A percentile compares a stretch with the other conserved stretches of the same genome.
These are phyloP conservation scores for Armadillidium nasatum DNA, from an alignment of 1,140 invertebrate species.

Conservation along the genomic window DNA sequence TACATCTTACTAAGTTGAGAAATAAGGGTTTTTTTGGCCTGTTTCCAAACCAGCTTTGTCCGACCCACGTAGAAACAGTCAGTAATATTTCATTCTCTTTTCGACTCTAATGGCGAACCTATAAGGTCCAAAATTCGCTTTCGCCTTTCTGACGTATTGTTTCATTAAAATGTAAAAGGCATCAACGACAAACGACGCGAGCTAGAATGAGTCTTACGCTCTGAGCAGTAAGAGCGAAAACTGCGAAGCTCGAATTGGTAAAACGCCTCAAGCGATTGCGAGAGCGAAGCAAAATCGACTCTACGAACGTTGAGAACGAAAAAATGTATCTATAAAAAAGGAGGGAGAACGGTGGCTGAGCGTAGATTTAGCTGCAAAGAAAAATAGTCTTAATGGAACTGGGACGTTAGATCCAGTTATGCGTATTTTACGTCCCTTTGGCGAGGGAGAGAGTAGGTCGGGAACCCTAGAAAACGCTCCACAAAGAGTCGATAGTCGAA, in stretches of 20 bases:
- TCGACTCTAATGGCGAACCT: background rate
- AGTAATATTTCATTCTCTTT: background rate
- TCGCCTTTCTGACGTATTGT: conserved; percentile 7
- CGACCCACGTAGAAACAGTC: conserved; percentile 8
- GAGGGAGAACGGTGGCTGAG: conserved; percentile 1
- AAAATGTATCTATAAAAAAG: conserved; percentile 14
- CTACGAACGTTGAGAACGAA: background rate
- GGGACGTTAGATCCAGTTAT: conserved; percentile 10
- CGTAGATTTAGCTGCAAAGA: too few species aligned
- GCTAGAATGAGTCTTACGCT: background rate
- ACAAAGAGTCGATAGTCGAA: background rate
- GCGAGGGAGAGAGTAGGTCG: background rate
- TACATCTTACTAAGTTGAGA: conserved; percentile 13
- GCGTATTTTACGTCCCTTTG: background rate
- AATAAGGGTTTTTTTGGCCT: conserved; percentile 12
- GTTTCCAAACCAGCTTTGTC: conserved; percentile 9
- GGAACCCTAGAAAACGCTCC: background rate
- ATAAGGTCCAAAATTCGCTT: background rate
- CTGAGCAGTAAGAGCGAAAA: background rate
- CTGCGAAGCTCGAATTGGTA: background rate
- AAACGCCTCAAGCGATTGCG: background rate
- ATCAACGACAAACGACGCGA: background rate
- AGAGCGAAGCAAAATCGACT: background rate
- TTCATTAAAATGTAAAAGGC: background rate
- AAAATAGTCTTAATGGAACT: too few species aligned